Evolutionary conservation across 2,888 invertebrate species (phyloP).

Genomic region (Diplolepis rosae): DNA sequence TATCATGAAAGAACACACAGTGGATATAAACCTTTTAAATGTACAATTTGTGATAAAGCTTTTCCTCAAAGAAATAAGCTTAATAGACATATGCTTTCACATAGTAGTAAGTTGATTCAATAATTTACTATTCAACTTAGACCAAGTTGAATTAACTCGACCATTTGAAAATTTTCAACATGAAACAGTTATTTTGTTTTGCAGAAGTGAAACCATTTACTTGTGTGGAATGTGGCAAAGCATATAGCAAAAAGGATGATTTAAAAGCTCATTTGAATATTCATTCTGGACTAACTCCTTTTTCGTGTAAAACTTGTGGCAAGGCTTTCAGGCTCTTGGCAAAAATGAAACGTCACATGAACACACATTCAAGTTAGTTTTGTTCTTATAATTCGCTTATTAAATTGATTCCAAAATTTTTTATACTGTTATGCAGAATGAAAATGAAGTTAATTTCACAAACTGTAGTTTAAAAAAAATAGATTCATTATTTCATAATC

Average conservation of each 20-base stretch:
- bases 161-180: not conserved
- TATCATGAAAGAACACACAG: constrained; percentile 83
- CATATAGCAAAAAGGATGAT: constrained; percentile 78
- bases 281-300: constrained; percentile 76
- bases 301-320: constrained; percentile 80
- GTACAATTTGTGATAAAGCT: constrained; percentile 79
- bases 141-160: too few relatives aligned
- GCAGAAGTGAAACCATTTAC: constrained; percentile 76
- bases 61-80: constrained; percentile 83
- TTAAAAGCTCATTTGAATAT: constrained; percentile 76
- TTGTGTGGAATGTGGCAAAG: constrained; percentile 79
- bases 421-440: too few relatives aligned
- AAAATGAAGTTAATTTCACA: too few relatives aligned
- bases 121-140: not conserved
- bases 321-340: constrained; percentile 81
- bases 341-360: constrained; percentile 81
- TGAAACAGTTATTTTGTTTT: constrained; percentile 48
- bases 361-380: constrained; percentile 80
- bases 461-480: constrained; percentile 35
- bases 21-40: constrained; percentile 78
- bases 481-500: too few relatives aligned
- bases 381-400: not conserved
- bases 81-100: constrained; percentile 78
- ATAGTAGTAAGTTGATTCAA: constrained; percentile 57
- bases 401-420: constrained; percentile 15